phyloP scores from a whole-genome alignment of 2,888 invertebrate genomes.

The Drosophila maculinotata region DNA sequence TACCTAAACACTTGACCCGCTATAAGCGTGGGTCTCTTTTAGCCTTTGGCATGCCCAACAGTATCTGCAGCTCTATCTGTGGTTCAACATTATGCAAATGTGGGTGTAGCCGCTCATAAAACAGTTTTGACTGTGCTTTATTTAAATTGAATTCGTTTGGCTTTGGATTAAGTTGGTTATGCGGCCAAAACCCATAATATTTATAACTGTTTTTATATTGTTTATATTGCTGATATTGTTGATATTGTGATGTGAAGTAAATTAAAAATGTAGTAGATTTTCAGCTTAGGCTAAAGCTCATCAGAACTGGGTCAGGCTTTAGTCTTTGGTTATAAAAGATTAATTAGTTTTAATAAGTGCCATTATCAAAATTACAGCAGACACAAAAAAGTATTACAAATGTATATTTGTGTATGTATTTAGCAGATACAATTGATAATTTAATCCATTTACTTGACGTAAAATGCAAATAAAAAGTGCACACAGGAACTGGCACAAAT shows the following conservation, averaged over 20 bases:
- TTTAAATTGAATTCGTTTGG: constrained; percentile 36
- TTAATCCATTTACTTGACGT: constrained; percentile 21
- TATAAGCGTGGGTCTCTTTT: constrained; percentile 22
- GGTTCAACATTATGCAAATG: constrained; percentile 56
- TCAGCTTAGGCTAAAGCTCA: neutral
- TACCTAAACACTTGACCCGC: constrained; percentile 52
- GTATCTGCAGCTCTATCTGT: constrained; percentile 15
- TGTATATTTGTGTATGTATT: too few relatives aligned
- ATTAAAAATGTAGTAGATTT: constrained; percentile 8
- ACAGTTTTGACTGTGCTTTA: constrained; percentile 41
- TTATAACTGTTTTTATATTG: constrained; percentile 60
- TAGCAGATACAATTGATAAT: neutral
- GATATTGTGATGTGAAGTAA: constrained; percentile 7
- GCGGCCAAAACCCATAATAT: constrained; percentile 17
- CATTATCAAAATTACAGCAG: neutral
- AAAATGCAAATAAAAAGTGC: constrained; percentile 2
- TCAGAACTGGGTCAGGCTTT: constrained; percentile 1
- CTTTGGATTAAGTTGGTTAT: constrained; percentile 18
- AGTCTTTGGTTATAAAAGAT: neutral
- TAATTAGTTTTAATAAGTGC: neutral
- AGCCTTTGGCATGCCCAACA: constrained; percentile 22
- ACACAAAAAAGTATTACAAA: neutral
- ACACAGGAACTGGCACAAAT: constrained; percentile 20
- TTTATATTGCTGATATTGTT: neutral
- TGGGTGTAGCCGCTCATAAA: constrained; percentile 67